Conservation (phyloP, 2,888 invertebrate genomes). For the Pollenia griseotomentosa region DNA sequence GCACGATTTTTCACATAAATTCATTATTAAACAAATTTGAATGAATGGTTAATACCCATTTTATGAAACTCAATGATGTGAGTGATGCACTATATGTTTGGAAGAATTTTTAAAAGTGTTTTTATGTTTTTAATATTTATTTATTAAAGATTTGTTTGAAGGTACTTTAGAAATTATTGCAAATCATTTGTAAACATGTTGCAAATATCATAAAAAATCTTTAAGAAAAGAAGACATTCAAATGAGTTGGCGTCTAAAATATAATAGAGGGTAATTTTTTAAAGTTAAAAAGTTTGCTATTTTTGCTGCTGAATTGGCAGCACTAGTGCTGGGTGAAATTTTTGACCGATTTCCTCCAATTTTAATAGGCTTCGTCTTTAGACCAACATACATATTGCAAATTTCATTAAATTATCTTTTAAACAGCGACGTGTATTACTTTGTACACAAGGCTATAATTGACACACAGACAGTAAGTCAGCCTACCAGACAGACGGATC, state of each 20-base stretch:
- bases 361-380: no score
- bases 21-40: constrained; percentile 29
- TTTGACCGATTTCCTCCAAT: no score
- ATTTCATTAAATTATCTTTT: no score
- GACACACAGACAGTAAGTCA: no score
- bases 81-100: constrained; percentile 13
- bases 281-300: no score
- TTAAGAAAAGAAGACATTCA: not conserved
- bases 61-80: constrained; percentile 28
- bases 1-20: not conserved
- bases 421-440: no score
- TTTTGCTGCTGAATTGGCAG: no score
- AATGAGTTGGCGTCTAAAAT: not conserved
- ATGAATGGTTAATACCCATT: constrained; percentile 42
- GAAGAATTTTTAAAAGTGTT: constrained; percentile 28
- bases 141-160: not conserved
- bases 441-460: no score
- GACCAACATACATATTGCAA: no score
- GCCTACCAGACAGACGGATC: no score
- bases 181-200: not conserved
- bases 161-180: constrained; percentile 8
- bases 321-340: no score
- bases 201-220: not conserved
- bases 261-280: no score
- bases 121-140: not conserved